phyloP scores from a whole-genome alignment of 2,113 vertebrate species.

The Reinhardtius hippoglossoides region DNA sequence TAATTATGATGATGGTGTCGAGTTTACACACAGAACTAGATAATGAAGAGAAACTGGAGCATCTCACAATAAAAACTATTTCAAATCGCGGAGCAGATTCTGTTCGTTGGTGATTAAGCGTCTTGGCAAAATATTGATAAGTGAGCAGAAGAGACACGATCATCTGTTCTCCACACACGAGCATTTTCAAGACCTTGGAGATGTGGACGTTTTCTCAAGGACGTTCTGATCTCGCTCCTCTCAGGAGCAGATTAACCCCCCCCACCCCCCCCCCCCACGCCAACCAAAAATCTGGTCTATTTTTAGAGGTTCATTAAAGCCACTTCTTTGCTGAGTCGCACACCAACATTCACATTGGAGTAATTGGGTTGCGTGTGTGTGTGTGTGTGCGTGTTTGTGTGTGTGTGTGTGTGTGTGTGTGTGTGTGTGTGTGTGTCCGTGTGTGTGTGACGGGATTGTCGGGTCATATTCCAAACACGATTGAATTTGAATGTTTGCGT shows the following conservation, averaged over 20 bases:
- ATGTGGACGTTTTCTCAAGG: constrained; percentile 47
- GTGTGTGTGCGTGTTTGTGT: background rate
- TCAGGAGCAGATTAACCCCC: constrained; percentile 43
- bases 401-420: constrained; percentile 27
- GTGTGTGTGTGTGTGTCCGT: constrained; percentile 21
- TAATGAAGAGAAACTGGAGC: background rate
- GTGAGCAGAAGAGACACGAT: background rate
- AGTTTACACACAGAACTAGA: background rate
- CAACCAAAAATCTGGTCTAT: constrained; percentile 51
- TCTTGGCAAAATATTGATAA: background rate
- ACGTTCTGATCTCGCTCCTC: constrained; percentile 14
- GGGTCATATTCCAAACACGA: constrained; percentile 20
- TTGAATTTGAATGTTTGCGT: constrained; percentile 48
- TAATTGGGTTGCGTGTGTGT: constrained; percentile 39
- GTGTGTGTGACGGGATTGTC: background rate
- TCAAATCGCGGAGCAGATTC: background rate
- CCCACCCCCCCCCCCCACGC: constrained; percentile 3
- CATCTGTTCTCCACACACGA: constrained; percentile 18
- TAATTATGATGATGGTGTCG: constrained; percentile 16
- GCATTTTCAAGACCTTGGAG: constrained; percentile 32
- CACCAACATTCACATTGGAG: constrained; percentile 35
- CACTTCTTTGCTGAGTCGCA: constrained; percentile 8
- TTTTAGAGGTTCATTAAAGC: constrained; percentile 64
- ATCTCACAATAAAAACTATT: background rate
- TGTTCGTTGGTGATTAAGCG: background rate